Conservation (phyloP, 2,888 invertebrate genomes). For the Melipona bicolor region DNA sequence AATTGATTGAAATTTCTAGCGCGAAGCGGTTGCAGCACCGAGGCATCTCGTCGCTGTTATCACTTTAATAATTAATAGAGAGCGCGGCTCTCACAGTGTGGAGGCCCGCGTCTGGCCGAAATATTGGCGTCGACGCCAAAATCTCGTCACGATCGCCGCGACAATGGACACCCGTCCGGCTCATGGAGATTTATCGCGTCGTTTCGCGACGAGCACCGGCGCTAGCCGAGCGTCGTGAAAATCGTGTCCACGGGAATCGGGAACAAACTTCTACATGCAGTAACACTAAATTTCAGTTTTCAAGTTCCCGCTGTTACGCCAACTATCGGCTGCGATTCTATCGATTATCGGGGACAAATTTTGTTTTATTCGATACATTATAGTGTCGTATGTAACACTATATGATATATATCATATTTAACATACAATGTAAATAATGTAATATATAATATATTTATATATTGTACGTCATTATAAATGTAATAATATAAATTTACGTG, state of each 20-base stretch:
- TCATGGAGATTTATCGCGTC: conserved; percentile 52
- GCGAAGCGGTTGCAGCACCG: not conserved
- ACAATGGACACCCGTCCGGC: conserved; percentile 50
- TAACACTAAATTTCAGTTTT: not conserved
- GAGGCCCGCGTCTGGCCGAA: conserved; percentile 35
- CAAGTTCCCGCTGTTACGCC: too few relatives aligned
- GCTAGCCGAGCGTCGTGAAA: conserved; percentile 1
- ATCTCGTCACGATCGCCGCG: conserved; percentile 52
- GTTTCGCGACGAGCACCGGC: conserved; percentile 29
- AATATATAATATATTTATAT: too few relatives aligned
- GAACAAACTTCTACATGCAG: too few relatives aligned
- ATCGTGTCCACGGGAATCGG: not conserved
- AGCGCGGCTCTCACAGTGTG: conserved; percentile 41
- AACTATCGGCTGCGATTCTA: too few relatives aligned
- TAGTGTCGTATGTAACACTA: too few relatives aligned
- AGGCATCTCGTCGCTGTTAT: conserved; percentile 14
- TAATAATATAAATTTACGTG: too few relatives aligned
- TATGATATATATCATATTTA: too few relatives aligned
- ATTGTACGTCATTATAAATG: not conserved
- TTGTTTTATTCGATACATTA: too few relatives aligned
- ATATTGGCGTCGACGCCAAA: conserved; percentile 53
- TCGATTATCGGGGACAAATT: too few relatives aligned
- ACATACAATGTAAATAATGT: not conserved
- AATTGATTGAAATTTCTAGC: not conserved
- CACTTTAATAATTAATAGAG: conserved; percentile 53